Evolutionary conservation across 1,140 invertebrate genomes (phyloP), one percentile per base, ranked within the genome.

Genomic region (Halyomorpha halys): DNA sequence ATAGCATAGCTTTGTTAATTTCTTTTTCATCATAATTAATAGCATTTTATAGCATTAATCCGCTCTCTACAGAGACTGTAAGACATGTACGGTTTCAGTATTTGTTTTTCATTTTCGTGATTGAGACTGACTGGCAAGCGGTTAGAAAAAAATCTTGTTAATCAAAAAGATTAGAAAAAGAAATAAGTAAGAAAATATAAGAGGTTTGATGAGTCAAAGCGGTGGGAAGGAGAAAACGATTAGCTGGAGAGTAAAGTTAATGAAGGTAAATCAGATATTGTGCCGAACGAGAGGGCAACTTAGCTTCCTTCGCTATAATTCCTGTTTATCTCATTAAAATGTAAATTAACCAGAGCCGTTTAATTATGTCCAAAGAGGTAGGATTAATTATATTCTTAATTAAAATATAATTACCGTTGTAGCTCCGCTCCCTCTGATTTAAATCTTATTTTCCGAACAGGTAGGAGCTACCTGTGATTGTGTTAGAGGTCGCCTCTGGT

Each of bases 341-440:
- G 64, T 51, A 65, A 65, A 65, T 65, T 65, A 65, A 60, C 64
- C 56, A 51, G 39, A 44, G 44, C 59, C 30, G 64, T 65, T 65
- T 65, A 65, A 65, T 65, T 60, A 65, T 65, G 64, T 65, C 64
- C 64, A 51, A 65, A 59, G 34, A 39, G 64, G 44, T 44, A 23
- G 64, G 64, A 65, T 65, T 65, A 65, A 65, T 65, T 65, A 60
- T 65, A 65, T 65, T 65, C 59, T 65, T 65, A 65, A 65, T 65
- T 65, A 65, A 65, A 61, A 65, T 65, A 65, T 65, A 65, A 65
- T 65, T 65, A 65, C 64, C 49, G 25, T 25, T 34, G 54, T 18
- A 16, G 59, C n/a, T 44, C 18, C 8, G 59, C n/a, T 59, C 30
- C 30, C 30, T 21, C 59, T 65, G 64, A 65, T 65, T 65, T 65